Evolutionary conservation across 2,113 vertebrate species (phyloP).

Genomic region (Sapayoa aenigma): DNA sequence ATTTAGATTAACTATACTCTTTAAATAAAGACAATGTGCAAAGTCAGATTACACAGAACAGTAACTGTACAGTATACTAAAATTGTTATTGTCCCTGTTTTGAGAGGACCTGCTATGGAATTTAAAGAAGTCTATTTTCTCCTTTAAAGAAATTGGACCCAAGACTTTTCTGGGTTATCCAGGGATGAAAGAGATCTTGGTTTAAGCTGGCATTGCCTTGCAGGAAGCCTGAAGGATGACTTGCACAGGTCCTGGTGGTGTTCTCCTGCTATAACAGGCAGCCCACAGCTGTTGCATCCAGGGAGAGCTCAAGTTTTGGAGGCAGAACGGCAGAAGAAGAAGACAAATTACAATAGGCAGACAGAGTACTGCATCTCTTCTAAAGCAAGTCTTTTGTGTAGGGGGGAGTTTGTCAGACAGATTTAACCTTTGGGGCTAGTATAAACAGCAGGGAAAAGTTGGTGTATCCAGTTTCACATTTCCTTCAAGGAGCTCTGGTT

Average conservation of each 20-base stretch:
- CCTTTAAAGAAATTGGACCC: not conserved
- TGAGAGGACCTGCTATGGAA: not conserved
- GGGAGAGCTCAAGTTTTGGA: not conserved
- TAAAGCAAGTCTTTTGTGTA: not conserved
- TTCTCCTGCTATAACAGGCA: not conserved
- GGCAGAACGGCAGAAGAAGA: not conserved
- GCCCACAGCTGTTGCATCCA: not conserved
- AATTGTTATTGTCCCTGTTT: not conserved
- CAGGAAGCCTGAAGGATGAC: not conserved
- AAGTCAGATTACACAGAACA: not conserved
- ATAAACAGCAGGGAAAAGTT: not conserved
- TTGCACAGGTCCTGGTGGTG: not conserved
- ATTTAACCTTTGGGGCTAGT: not conserved
- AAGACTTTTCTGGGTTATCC: not conserved
- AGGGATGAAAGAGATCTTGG: not conserved
- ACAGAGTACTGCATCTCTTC: not conserved
- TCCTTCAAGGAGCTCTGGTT: not conserved
- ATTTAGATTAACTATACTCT: not conserved
- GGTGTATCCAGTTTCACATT: not conserved
- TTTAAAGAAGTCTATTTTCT: not conserved
- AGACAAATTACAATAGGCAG: not conserved
- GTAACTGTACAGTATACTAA: not conserved
- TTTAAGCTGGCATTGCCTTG: not conserved
- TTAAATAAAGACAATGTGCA: not conserved
- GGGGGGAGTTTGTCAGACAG: not conserved